Base-by-base conservation (phyloP, 2,888 invertebrate genomes). In the Euzetes globulus region DNA sequence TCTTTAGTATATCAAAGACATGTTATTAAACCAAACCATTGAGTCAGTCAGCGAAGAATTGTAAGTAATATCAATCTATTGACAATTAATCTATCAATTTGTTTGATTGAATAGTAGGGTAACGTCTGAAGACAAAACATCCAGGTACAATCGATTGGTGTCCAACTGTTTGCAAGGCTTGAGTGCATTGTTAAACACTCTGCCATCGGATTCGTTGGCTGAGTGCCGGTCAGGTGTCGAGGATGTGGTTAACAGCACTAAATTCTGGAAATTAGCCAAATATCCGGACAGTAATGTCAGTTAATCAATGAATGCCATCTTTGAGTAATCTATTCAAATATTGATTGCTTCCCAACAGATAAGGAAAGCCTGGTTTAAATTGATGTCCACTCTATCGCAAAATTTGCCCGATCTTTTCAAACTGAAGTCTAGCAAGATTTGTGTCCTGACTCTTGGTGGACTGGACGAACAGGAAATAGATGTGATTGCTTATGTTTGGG, bases 261-360 rank as follows among this genome's bases (percentile, higher is more conserved):
- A 87, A 81, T 92, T 91, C 83, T 93, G 92, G 92, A 88, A 88
- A 80, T 85, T 88, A 58, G 84, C 87, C 1, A 87, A 87, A 78
- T 85, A 87, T 79, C 85, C 86, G 79, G 81, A 85, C 37, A 79
- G 85, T 71, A 45, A 15, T 22, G 79, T 84, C n/a, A 2, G 55
- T 63, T n/a, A n/a, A n/a, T n/a, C n/a, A n/a, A n/a, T n/a, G n/a
- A n/a, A n/a, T n/a, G n/a, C n/a, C n/a, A n/a, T n/a, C n/a, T n/a
- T n/a, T n/a, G n/a, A n/a, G n/a, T n/a, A n/a, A n/a, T n/a, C n/a
- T n/a, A 47, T 15, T 47, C 13, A 9, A 13, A 17, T 25, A 25
- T 55, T 9, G 25, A 55, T 13, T 55, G 6, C 5, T 33, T 33
- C 7, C 4, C 33, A 33, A 25, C 78, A 84, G 83, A 80, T 84